Conservation (phyloP, 1,140 invertebrate species). For the Drosophila bocqueti region DNA sequence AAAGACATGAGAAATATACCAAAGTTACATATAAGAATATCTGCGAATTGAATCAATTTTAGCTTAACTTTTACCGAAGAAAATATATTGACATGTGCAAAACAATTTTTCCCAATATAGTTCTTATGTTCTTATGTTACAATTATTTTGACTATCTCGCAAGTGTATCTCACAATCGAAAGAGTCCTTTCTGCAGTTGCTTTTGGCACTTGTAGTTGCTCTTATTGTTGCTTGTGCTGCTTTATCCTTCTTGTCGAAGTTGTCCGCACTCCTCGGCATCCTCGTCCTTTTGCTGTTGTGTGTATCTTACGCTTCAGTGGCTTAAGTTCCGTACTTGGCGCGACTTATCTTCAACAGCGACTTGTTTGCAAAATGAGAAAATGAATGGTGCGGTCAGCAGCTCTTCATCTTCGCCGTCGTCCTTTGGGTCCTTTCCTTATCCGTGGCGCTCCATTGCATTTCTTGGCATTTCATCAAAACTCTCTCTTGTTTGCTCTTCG, state of each 20-base stretch:
- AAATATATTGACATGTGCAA: not conserved
- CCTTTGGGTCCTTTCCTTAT: conserved; percentile 41
- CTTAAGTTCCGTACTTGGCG: conserved; percentile 76
- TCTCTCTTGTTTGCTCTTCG: conserved; percentile 9
- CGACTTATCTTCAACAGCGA: conserved; percentile 77
- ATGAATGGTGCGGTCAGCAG: conserved; percentile 80
- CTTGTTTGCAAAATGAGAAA: conserved; percentile 79
- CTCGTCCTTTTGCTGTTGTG: conserved; percentile 48
- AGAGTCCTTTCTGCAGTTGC: not conserved
- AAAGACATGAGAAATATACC: accelerated
- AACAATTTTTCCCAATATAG: not conserved
- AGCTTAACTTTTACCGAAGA: not conserved
- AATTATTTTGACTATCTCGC: not conserved
- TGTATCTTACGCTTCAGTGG: conserved; percentile 78
- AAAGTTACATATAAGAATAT: too few relatives aligned
- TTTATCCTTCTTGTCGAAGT: conserved; percentile 5
- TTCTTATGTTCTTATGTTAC: not conserved
- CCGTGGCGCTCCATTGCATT: conserved; percentile 32
- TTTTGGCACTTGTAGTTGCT: conserved; percentile 20
- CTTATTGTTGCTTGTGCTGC: conserved; percentile 2
- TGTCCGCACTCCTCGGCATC: conserved; percentile 1
- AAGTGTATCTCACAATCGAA: conserved; percentile 12
- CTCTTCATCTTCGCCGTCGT: conserved; percentile 38
- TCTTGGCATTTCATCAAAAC: conserved; percentile 19
- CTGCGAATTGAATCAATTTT: not conserved